A percentile compares a stretch with the other conserved stretches of the same genome.
Conservation (phyloP, 2,888 invertebrate species). For the Lagria hirta region DNA sequence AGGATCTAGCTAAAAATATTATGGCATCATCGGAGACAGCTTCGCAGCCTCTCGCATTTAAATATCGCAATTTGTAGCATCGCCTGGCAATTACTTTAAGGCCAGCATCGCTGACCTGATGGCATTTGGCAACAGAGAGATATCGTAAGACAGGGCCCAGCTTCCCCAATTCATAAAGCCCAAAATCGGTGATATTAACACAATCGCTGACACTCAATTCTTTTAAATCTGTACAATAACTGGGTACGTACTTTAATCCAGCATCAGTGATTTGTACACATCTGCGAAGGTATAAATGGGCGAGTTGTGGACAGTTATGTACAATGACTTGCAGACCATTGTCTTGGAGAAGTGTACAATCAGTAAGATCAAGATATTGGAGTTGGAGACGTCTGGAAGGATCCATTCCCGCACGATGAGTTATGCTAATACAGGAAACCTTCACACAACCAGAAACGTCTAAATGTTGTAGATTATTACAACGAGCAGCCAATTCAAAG, state of each 20-base stretch:
- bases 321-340: conserved; percentile 81
- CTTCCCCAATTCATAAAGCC: conserved; percentile 85
- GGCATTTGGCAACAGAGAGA: conserved; percentile 92
- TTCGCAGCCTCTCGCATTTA: conserved; percentile 90
- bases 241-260: conserved; percentile 88
- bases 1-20: conserved; percentile 80
- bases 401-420: conserved; percentile 65
- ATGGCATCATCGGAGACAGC: conserved; percentile 93
- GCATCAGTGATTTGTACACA: conserved; percentile 89
- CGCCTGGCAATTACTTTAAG: conserved; percentile 82
- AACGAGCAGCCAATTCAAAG: conserved; percentile 76
- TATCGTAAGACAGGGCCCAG: conserved; percentile 87
- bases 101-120: conserved; percentile 88
- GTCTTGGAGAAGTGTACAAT: conserved; percentile 83
- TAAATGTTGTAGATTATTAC: conserved; percentile 79
- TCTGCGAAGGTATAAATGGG: conserved; percentile 83
- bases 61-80: conserved; percentile 85
- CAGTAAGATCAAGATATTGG: conserved; percentile 88
- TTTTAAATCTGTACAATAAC: conserved; percentile 79
- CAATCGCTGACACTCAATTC: conserved; percentile 92
- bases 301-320: conserved; percentile 83
- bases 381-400: conserved; percentile 70
- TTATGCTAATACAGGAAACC: conserved; percentile 76
- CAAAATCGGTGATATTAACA: conserved; percentile 85
- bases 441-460: conserved; percentile 81